Evolutionary conservation across 2,888 invertebrate genomes (phyloP), one percentile per base, ranked within the genome.

Genomic region (Apoda limacodes): DNA sequence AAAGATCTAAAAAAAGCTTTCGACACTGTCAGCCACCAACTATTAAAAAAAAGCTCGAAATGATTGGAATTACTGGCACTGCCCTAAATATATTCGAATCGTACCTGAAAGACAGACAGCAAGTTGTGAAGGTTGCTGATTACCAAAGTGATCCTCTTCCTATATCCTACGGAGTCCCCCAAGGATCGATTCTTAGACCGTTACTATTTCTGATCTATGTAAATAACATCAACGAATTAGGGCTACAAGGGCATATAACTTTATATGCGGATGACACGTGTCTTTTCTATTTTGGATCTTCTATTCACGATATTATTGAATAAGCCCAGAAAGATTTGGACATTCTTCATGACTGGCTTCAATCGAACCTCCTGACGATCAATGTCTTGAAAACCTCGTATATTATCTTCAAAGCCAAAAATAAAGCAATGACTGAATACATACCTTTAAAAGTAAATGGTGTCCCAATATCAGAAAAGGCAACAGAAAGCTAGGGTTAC

Each of bases 401-500:
- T 9, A 14, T 25, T 2, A 15, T 25, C 3, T 25, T 25, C 13
- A 15, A 10, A 9, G 25, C 25, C 7, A 25, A 25, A 15, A 25
- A 25, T 14, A 25, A 25, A 14, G 3, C 3, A n/a, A 13, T 25
- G 7, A 9, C 14, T 5, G 2, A 5, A 2, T 10, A 25, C 15
- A 9, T 9, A 2, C 9, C 25, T 15, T 17, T 25, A 6, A n/a
- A 2, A 25, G 9, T 25, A 9, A 15, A 25, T 15, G 13, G 13
- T 9, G 13, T 9, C 14, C 7, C 15, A 14, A 3, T 25, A 14
- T 9, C 14, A 25, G 9, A 14, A 14, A 15, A 7, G 2, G 13
- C n/a, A 36, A 42, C 32, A 41, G 38, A 37, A 43, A 41, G 12
- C 29, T 45, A 4, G 45, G 42, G 2, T 9, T 45, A 9, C 37